phyloP scores from a whole-genome alignment of 92 coral and sea anemone species.

The Palythoa grandis region DNA sequence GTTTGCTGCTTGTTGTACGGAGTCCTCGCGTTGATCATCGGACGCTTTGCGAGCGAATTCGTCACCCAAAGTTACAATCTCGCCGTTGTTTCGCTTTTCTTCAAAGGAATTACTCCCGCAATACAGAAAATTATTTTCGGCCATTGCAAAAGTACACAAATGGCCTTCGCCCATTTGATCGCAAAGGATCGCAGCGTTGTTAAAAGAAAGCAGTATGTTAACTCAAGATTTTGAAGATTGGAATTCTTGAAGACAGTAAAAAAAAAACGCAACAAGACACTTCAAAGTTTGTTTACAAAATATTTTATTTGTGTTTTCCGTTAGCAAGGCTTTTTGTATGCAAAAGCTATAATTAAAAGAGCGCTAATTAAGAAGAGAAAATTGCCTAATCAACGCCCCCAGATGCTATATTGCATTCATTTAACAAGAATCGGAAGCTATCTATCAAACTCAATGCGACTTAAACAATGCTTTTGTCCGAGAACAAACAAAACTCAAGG shows the following conservation, averaged over 20 bases:
- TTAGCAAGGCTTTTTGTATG: neutral
- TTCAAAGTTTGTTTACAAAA: neutral
- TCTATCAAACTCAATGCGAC: neutral
- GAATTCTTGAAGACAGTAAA: neutral
- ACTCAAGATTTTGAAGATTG: neutral
- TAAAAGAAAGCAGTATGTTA: neutral
- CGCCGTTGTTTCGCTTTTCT: neutral
- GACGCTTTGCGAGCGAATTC: slow-evolving; percentile 42
- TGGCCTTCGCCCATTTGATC: neutral
- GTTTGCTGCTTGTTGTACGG: slow-evolving; percentile 42
- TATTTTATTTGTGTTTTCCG: neutral
- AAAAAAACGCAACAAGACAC: neutral
- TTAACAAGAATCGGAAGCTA: slow-evolving; percentile 6
- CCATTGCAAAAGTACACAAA: slow-evolving; percentile 3
- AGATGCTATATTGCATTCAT: neutral
- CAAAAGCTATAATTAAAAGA: neutral
- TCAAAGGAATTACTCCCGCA: neutral
- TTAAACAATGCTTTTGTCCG: neutral
- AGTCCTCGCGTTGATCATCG: slow-evolving; percentile 47
- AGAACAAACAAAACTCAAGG: neutral
- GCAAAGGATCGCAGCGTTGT: neutral
- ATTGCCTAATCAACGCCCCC: neutral
- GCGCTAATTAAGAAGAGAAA: neutral
- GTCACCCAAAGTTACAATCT: slow-evolving; percentile 1
- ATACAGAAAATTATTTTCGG: neutral